A percentile compares a stretch with the other conserved stretches of the same genome.
Conservation (phyloP, 2,888 invertebrate genomes). For the Leucoptera coffeella region DNA sequence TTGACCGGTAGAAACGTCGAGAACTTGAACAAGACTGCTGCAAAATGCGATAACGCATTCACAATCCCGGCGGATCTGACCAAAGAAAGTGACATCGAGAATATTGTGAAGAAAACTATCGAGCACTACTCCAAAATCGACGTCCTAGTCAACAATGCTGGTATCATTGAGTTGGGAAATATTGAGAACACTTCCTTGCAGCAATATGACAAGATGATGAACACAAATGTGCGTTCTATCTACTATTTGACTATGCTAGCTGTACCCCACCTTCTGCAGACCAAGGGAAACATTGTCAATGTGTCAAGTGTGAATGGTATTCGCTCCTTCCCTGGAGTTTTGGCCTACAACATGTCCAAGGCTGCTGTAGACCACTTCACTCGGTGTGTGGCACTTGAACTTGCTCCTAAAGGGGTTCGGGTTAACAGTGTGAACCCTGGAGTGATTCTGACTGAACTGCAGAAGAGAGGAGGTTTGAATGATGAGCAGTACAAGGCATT, state of each 20-base stretch:
- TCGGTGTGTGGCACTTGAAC: slow-evolving; percentile 81
- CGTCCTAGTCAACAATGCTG: slow-evolving; percentile 87
- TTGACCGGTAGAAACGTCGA: slow-evolving; percentile 63
- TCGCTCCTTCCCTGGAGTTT: slow-evolving; percentile 80
- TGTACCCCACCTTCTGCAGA: slow-evolving; percentile 75
- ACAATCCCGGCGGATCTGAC: slow-evolving; percentile 63
- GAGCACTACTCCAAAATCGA: slow-evolving; percentile 71
- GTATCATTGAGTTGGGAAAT: slow-evolving; percentile 71
- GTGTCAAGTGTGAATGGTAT: slow-evolving; percentile 92
- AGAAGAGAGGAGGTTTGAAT: slow-evolving; percentile 78
- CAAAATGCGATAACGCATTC: slow-evolving; percentile 35
- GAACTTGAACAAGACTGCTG: slow-evolving; percentile 47
- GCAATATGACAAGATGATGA: slow-evolving; percentile 85
- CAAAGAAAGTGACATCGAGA: slow-evolving; percentile 66
- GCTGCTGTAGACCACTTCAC: slow-evolving; percentile 94
- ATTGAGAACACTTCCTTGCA: slow-evolving; percentile 82
- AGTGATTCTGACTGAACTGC: slow-evolving; percentile 83
- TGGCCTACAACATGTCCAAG: slow-evolving; percentile 92
- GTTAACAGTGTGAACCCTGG: slow-evolving; percentile 93
- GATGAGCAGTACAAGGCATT: slow-evolving; percentile 78
- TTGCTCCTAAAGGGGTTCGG: slow-evolving; percentile 75
- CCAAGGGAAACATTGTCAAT: slow-evolving; percentile 89
- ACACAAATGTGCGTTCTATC: slow-evolving; percentile 78
- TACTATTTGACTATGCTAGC: slow-evolving; percentile 82
- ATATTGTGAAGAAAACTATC: slow-evolving; percentile 66